These are phyloP conservation scores for Todiramphus saurophagus DNA, from an alignment of 2,113 vertebrate species.

Conservation along the genomic window DNA sequence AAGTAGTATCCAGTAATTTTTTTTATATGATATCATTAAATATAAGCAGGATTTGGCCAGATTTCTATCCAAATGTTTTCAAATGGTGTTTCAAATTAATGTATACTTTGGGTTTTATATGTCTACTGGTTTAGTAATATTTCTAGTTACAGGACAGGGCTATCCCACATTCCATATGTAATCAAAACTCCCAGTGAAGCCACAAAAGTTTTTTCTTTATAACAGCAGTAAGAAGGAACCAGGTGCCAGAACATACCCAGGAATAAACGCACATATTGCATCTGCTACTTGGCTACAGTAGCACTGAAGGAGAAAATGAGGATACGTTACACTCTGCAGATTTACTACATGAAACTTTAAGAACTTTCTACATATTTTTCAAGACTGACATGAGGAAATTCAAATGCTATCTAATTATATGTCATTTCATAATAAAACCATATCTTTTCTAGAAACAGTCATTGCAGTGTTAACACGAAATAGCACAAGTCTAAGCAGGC, in stretches of 20 bases:
- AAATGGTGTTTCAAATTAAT: not conserved
- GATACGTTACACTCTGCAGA: not conserved
- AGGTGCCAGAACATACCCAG: not conserved
- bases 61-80: not conserved
- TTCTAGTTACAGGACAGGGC: not conserved
- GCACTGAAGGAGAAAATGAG: not conserved
- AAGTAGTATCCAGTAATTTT: not conserved
- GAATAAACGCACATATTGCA: not conserved
- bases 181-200: not conserved
- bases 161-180: not conserved
- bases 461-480: not conserved
- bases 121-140: not conserved
- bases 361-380: not conserved
- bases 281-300: not conserved
- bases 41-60: not conserved
- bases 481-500: not conserved
- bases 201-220: not conserved
- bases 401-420: not conserved
- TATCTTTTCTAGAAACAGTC: not conserved
- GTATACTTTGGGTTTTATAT: not conserved
- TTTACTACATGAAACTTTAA: not conserved
- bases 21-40: not conserved
- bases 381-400: not conserved
- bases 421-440: rapidly evolving
- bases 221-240: not conserved